Percentiles rank a stretch among this genome's conserved stretches.
These are phyloP conservation scores for Palythoa caribaeorum DNA, from an alignment of 92 coral and sea anemone species.

Conservation along the genomic window DNA sequence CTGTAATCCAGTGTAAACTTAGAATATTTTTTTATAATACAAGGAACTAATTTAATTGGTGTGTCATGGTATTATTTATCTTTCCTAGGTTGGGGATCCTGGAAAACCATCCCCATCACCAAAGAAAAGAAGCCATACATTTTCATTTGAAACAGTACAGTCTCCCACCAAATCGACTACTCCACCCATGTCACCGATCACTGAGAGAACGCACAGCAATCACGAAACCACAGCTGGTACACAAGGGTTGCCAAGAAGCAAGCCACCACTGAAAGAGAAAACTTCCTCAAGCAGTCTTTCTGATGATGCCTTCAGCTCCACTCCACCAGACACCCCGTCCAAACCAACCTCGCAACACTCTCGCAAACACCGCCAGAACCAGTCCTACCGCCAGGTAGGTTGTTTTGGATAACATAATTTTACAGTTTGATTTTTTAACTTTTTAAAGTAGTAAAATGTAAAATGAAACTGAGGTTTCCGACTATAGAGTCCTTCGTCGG, in stretches of 20 bases:
- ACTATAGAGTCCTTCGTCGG: too few relatives aligned
- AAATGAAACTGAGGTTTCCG: too few relatives aligned
- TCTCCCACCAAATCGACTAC: constrained; percentile 52
- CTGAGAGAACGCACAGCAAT: constrained; percentile 44
- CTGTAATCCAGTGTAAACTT: background rate
- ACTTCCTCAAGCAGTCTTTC: constrained; percentile 62
- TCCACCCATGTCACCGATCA: constrained; percentile 78
- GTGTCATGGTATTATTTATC: background rate
- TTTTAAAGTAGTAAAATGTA: too few relatives aligned
- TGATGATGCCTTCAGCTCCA: constrained; percentile 55
- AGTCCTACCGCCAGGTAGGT: constrained; percentile 86
- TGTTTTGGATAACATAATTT: background rate
- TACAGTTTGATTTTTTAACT: too few relatives aligned
- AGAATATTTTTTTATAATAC: background rate
- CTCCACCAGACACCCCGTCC: constrained; percentile 69
- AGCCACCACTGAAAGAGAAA: constrained; percentile 54
- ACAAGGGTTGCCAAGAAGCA: constrained; percentile 25
- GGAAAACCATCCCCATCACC: constrained; percentile 48
- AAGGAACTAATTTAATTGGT: too few relatives aligned
- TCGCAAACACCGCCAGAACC: constrained; percentile 61
- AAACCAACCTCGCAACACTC: constrained; percentile 47
- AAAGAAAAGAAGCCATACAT: constrained; percentile 68
- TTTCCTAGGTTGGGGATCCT: constrained; percentile 47
- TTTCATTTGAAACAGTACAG: constrained; percentile 56
- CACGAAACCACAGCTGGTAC: constrained; percentile 45